These are phyloP conservation scores for Rhodeus uyekii DNA, from an alignment of 2,797 vertebrate species.

Conservation along the genomic window DNA sequence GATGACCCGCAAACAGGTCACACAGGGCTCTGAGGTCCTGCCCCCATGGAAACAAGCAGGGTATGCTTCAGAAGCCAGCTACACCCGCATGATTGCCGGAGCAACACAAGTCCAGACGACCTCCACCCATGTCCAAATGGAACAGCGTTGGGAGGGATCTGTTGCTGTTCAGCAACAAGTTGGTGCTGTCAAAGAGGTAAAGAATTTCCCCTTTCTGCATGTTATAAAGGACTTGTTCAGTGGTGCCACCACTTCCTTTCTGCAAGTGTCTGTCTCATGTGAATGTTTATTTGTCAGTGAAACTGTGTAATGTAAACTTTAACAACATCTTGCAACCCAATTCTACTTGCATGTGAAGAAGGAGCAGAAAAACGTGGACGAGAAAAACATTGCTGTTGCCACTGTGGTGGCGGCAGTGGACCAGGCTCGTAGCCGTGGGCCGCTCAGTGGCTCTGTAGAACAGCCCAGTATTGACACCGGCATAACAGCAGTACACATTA, in stretches of 20 bases:
- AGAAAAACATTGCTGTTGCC: constrained; percentile 64
- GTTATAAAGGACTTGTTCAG: background rate
- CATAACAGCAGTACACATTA: constrained; percentile 71
- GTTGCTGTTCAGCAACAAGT: constrained; percentile 73
- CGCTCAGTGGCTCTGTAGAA: constrained; percentile 75
- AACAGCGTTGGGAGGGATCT: constrained; percentile 81
- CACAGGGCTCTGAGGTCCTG: constrained; percentile 78
- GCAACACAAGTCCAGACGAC: constrained; percentile 70
- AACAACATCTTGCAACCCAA: constrained; percentile 45
- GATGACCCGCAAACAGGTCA: constrained; percentile 80
- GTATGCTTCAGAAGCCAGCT: constrained; percentile 79
- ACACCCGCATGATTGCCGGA: constrained; percentile 75
- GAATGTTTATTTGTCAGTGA: background rate
- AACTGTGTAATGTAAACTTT: constrained; percentile 28
- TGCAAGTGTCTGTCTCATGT: background rate
- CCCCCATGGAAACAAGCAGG: constrained; percentile 94
- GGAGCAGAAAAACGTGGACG: constrained; percentile 58
- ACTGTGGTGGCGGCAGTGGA: constrained; percentile 71
- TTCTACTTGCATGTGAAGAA: constrained; percentile 59
- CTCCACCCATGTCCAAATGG: constrained; percentile 77
- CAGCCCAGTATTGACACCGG: constrained; percentile 78
- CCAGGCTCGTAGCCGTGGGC: constrained; percentile 64
- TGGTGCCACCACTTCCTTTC: background rate
- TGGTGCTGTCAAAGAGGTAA: constrained; percentile 81
- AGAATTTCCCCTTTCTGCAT: constrained; percentile 28